Conservation (phyloP, 2,888 invertebrate genomes). For the Eledona agricola region DNA sequence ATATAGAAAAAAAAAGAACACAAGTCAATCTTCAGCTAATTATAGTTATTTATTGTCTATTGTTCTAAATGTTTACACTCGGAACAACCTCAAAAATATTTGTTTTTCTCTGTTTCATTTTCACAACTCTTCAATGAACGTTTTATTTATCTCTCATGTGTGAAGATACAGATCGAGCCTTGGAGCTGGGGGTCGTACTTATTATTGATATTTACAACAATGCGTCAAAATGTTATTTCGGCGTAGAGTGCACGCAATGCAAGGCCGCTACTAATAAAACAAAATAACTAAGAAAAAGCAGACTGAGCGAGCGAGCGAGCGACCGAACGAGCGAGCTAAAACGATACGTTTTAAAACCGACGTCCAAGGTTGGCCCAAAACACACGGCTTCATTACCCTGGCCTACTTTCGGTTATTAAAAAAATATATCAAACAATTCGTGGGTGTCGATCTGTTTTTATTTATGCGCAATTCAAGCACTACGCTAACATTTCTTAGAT, state of each 20-base stretch:
- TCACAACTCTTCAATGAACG: slow-evolving; percentile 17
- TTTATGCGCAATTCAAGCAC: no score
- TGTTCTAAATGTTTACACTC: no score
- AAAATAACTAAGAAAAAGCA: slow-evolving; percentile 20
- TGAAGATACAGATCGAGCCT: slow-evolving; percentile 10
- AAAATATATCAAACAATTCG: slow-evolving; percentile 32
- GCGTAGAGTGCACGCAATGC: slow-evolving; percentile 21
- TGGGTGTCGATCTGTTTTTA: no score
- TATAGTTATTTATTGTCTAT: no score
- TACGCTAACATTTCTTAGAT: no score
- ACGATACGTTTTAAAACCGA: slow-evolving; percentile 35
- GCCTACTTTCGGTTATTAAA: slow-evolving; percentile 58
- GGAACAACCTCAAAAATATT: slow-evolving; percentile 5
- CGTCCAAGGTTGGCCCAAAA: slow-evolving; percentile 51
- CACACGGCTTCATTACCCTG: slow-evolving; percentile 58
- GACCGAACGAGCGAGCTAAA: slow-evolving; percentile 13
- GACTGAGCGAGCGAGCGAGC: slow-evolving; percentile 14
- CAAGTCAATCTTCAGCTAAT: no score
- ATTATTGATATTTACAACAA: slow-evolving; percentile 20
- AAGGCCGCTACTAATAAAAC: slow-evolving; percentile 28
- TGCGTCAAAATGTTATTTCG: slow-evolving; percentile 22
- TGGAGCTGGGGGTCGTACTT: slow-evolving; percentile 6
- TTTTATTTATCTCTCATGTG: slow-evolving; percentile 17
- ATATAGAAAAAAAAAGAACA: neutral
- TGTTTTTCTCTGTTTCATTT: slow-evolving; percentile 9